Evolutionary conservation across 2,113 vertebrate species (phyloP).

Genomic region (Pseudorasbora parva): DNA sequence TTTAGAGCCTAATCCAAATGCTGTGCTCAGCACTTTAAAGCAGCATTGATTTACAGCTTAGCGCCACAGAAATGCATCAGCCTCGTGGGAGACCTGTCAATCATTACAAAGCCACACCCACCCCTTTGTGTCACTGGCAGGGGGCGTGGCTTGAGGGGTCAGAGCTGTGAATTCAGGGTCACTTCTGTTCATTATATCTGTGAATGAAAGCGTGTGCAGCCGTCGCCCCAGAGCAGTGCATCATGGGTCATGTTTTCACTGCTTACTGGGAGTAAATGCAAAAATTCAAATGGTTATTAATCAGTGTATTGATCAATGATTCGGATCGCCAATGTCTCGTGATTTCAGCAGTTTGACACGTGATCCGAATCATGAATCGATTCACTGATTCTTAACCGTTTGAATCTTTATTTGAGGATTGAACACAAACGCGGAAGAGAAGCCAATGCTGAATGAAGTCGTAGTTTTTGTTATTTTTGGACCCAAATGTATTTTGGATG

Average conservation of each 20-base stretch:
- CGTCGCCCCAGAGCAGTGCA: slow-evolving; percentile 5
- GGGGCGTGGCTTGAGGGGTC: neutral
- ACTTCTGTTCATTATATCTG: slow-evolving; percentile 30
- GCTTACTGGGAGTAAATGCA: neutral
- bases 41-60: slow-evolving; percentile 54
- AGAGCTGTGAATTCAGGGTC: slow-evolving; percentile 6
- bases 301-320: too few relatives aligned
- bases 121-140: slow-evolving; percentile 38
- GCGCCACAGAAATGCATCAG: slow-evolving; percentile 42
- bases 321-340: too few relatives aligned
- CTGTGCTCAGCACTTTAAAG: slow-evolving; percentile 55
- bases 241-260: neutral
- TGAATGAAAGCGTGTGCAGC: neutral
- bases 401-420: too few relatives aligned
- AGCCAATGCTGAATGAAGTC: too few relatives aligned
- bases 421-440: too few relatives aligned
- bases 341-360: too few relatives aligned
- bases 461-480: too few relatives aligned
- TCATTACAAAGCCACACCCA: slow-evolving; percentile 41
- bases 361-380: too few relatives aligned
- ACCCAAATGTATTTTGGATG: too few relatives aligned
- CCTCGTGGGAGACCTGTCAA: slow-evolving; percentile 47
- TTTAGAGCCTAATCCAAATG: slow-evolving; percentile 32
- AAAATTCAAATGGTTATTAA: too few relatives aligned
- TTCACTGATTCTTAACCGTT: too few relatives aligned